A percentile compares a stretch with the other conserved stretches of the same genome.
phyloP scores from a whole-genome alignment of 30 jellyfish, hydroid and myxozoan species.

The Turritopsis rubra region DNA sequence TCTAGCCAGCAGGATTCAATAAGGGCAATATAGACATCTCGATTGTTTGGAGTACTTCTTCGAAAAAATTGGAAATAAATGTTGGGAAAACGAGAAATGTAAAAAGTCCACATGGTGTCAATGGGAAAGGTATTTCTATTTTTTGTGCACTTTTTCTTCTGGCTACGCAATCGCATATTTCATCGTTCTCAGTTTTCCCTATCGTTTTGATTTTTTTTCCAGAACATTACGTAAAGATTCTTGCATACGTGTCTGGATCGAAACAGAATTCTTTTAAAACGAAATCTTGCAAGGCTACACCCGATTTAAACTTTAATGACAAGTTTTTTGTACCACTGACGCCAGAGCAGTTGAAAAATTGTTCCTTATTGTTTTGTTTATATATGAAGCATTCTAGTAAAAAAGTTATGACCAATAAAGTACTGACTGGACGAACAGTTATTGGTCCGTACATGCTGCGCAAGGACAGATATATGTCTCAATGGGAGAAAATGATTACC shows the following conservation, averaged over 20 bases:
- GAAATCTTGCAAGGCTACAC: slow-evolving; percentile 47
- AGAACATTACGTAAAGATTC: slow-evolving; percentile 48
- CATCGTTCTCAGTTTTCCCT: no score
- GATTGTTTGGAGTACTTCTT: slow-evolving; percentile 53
- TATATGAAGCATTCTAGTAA: slow-evolving; percentile 58
- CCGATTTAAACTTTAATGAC: slow-evolving; percentile 51
- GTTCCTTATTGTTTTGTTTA: slow-evolving; percentile 36
- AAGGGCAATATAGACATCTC: slow-evolving; percentile 60
- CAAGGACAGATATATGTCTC: slow-evolving; percentile 41
- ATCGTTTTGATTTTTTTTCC: background rate
- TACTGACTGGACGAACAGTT: slow-evolving; percentile 64
- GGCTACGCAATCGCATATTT: background rate
- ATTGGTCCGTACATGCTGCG: slow-evolving; percentile 94
- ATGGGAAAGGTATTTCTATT: slow-evolving; percentile 46
- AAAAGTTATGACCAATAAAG: slow-evolving; percentile 10
- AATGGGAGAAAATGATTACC: slow-evolving; percentile 81
- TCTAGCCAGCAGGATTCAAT: slow-evolving; percentile 79
- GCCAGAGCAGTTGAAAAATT: slow-evolving; percentile 44
- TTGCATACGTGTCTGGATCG: slow-evolving; percentile 46
- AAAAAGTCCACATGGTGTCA: slow-evolving; percentile 82
- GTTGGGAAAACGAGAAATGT: slow-evolving; percentile 45
- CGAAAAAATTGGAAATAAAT: slow-evolving; percentile 50
- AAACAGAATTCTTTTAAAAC: slow-evolving; percentile 53
- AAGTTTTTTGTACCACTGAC: slow-evolving; percentile 30
- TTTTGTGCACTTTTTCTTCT: background rate